A percentile compares a stretch with the other conserved stretches of the same genome.
phyloP scores from a whole-genome alignment of 2,113 vertebrate genomes.

The Plotosus lineatus region DNA sequence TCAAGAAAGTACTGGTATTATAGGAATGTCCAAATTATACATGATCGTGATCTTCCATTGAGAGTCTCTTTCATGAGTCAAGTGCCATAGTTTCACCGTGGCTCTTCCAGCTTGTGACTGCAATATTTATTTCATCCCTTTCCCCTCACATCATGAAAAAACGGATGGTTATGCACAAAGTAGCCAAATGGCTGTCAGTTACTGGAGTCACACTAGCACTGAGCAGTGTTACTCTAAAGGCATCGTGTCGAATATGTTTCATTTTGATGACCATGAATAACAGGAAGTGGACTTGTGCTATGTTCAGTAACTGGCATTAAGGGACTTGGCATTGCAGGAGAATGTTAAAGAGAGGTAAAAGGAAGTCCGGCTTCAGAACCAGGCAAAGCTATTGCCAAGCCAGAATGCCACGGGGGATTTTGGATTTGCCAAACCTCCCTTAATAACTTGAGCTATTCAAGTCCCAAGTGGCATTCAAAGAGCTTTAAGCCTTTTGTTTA shows the following conservation, averaged over 20 bases:
- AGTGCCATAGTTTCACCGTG: neutral
- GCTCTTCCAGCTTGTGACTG: neutral
- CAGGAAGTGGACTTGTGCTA: constrained; percentile 20
- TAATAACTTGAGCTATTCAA: neutral
- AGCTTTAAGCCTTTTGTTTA: constrained; percentile 3
- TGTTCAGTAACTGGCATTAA: constrained; percentile 11
- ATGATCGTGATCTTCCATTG: neutral
- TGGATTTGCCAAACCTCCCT: neutral
- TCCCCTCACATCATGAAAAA: neutral
- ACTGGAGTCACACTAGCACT: neutral
- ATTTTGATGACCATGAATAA: constrained; percentile 30
- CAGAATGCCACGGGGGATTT: constrained; percentile 27
- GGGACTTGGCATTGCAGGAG: constrained; percentile 10
- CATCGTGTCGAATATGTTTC: constrained; percentile 13
- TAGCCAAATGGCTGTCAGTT: neutral
- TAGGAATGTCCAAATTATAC: neutral
- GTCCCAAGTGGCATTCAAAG: neutral
- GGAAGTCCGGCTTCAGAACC: constrained; percentile 10
- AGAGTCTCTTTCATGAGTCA: neutral
- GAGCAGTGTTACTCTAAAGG: neutral
- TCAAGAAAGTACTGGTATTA: neutral
- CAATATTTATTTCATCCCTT: neutral
- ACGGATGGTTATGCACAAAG: neutral
- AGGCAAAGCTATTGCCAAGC: constrained; percentile 20
- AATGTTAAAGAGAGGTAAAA: neutral